A percentile compares a stretch with the other conserved stretches of the same genome.
phyloP scores from a whole-genome alignment of 2,888 invertebrate genomes.

The Andrena bucephala region DNA sequence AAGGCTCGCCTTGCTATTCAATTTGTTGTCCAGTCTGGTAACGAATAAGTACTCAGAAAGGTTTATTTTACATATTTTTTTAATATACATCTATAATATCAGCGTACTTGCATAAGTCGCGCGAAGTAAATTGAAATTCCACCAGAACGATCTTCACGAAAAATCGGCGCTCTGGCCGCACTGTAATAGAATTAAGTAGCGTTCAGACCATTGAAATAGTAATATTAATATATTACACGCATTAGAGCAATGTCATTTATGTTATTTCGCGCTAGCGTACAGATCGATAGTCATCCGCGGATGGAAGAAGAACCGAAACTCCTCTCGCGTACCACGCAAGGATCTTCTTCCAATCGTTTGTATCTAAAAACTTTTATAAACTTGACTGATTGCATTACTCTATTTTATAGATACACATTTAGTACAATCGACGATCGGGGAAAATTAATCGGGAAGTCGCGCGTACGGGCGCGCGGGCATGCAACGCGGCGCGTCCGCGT shows the following conservation, averaged over 20 bases:
- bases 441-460: conserved; percentile 22
- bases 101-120: neutral
- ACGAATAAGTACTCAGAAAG: conserved; percentile 6
- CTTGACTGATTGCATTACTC: neutral
- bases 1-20: neutral
- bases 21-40: neutral
- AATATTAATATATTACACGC: conserved; percentile 10
- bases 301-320: conserved; percentile 49
- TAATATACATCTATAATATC: neutral
- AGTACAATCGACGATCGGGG: neutral
- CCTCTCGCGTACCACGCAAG: conserved; percentile 25
- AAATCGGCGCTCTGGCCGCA: neutral
- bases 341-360: conserved; percentile 4
- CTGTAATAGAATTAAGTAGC: conserved; percentile 1
- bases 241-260: conserved; percentile 27
- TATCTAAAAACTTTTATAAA: neutral
- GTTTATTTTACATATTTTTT: conserved; percentile 6
- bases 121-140: neutral
- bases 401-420: neutral
- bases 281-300: conserved; percentile 56
- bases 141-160: neutral
- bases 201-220: conserved; percentile 13
- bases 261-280: conserved; percentile 7
- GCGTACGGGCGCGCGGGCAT: neutral
- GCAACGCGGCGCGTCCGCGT: neutral